Conservation (phyloP, 1,140 invertebrate species). For the Zaprionus lachaisei region DNA sequence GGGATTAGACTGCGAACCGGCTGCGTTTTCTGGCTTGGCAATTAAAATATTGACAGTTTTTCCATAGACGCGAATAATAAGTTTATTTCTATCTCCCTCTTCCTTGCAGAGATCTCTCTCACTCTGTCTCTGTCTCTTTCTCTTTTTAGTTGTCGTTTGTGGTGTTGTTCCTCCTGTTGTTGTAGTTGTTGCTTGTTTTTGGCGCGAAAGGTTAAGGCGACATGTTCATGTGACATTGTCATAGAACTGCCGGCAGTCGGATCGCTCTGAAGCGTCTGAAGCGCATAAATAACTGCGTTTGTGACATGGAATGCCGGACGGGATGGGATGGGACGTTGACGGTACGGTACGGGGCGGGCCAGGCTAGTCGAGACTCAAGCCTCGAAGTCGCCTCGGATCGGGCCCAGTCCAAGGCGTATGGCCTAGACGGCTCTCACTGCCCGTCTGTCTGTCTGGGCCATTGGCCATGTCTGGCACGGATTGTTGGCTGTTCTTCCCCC, state of each 20-base stretch:
- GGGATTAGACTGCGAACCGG: conserved; percentile 48
- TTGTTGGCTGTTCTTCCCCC: conserved; percentile 36
- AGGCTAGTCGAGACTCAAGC: neutral
- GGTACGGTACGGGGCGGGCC: neutral
- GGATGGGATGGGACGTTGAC: neutral
- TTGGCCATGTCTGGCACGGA: conserved; percentile 76
- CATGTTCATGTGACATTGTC: conserved; percentile 82
- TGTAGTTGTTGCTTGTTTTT: conserved; percentile 40
- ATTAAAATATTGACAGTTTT: conserved; percentile 83
- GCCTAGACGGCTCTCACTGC: conserved; percentile 64
- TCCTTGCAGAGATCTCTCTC: conserved; percentile 7
- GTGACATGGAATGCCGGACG: conserved; percentile 72
- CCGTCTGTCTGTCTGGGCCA: conserved; percentile 46
- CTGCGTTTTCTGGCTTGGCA: conserved; percentile 60
- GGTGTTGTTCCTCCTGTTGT: conserved; percentile 6
- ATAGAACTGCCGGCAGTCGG: conserved; percentile 66
- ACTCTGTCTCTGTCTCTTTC: conserved; percentile 4
- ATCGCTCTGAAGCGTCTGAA: conserved; percentile 34
- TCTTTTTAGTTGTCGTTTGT: conserved; percentile 35
- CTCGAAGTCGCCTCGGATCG: conserved; percentile 40
- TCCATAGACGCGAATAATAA: conserved; percentile 72
- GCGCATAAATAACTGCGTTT: conserved; percentile 83
- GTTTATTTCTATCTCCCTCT: conserved; percentile 26
- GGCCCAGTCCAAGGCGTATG: conserved; percentile 57
- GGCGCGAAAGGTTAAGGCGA: conserved; percentile 76